Percentiles rank a stretch among this genome's conserved stretches.
phyloP scores from a whole-genome alignment of 2,113 vertebrate species.

The Elgaria multicarinata region DNA sequence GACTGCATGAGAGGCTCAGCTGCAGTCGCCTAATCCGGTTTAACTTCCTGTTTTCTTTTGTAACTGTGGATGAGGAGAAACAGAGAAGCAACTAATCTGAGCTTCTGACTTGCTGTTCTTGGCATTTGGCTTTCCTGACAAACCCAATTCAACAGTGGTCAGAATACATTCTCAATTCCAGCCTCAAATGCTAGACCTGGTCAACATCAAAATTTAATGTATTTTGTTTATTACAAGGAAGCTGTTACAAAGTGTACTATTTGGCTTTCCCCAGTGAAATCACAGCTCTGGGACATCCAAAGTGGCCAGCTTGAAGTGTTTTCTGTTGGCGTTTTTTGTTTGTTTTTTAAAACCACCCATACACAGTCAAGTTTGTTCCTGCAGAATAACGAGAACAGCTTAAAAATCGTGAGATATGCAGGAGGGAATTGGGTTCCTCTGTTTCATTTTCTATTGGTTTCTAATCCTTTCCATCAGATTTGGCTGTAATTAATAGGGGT shows the following conservation, averaged over 20 bases:
- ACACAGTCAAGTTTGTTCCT: background rate
- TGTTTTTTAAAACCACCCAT: background rate
- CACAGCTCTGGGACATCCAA: background rate
- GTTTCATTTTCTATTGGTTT: background rate
- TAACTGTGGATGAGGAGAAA: constrained; percentile 25
- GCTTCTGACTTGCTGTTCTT: constrained; percentile 20
- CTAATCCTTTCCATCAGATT: background rate
- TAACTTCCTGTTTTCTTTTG: constrained; percentile 58
- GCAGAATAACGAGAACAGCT: background rate
- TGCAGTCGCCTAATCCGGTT: constrained; percentile 31
- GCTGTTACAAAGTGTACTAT: background rate
- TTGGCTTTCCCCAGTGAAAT: background rate
- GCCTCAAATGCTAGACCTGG: background rate
- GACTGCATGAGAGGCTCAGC: constrained; percentile 15
- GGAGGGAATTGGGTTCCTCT: no score
- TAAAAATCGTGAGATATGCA: background rate
- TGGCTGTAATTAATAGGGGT: no score
- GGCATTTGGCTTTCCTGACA: background rate
- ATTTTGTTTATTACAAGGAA: background rate
- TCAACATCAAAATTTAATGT: constrained; percentile 1
- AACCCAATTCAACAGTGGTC: background rate
- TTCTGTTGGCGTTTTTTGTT: no score
- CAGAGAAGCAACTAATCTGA: constrained; percentile 22
- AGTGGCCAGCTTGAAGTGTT: background rate
- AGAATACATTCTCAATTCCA: background rate